Evolutionary conservation across 1,140 invertebrate species (phyloP).

Genomic region (Philaenus spumarius): DNA sequence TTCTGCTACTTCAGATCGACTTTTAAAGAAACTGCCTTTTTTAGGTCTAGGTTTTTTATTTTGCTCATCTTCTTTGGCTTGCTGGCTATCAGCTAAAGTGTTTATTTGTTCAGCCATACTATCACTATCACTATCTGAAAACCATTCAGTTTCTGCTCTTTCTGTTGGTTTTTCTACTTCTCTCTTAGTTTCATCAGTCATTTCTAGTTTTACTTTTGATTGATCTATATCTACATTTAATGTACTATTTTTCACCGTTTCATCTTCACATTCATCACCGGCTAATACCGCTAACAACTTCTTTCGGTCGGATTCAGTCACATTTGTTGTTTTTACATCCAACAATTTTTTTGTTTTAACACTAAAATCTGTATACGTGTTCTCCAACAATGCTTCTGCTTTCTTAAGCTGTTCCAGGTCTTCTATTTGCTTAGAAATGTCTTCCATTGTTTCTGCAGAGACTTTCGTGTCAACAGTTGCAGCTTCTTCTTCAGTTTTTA

Average conservation of each 20-base stretch:
- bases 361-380: conserved; percentile 26
- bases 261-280: conserved; percentile 24
- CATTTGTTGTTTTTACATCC: conserved; percentile 7
- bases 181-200: background rate
- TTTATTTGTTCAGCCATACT: conserved; percentile 14
- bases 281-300: conserved; percentile 26
- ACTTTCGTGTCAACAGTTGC: background rate
- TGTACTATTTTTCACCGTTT: background rate
- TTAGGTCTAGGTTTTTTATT: conserved; percentile 10
- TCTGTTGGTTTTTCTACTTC: conserved; percentile 13
- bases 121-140: conserved; percentile 24
- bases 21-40: conserved; percentile 83
- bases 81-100: background rate
- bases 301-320: conserved; percentile 21
- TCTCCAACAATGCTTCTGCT: conserved; percentile 27
- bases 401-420: conserved; percentile 29
- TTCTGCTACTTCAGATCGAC: conserved; percentile 61
- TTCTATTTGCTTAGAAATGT: conserved; percentile 26
- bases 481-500: conserved; percentile 21
- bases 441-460: conserved; percentile 18
- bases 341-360: conserved; percentile 23
- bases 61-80: conserved; percentile 20
- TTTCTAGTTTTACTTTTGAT: conserved; percentile 7
- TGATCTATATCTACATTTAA: conserved; percentile 13
- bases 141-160: conserved; percentile 5